These are phyloP conservation scores for Squalus acanthias DNA, from an alignment of 2,797 vertebrate genomes.

Conservation along the genomic window DNA sequence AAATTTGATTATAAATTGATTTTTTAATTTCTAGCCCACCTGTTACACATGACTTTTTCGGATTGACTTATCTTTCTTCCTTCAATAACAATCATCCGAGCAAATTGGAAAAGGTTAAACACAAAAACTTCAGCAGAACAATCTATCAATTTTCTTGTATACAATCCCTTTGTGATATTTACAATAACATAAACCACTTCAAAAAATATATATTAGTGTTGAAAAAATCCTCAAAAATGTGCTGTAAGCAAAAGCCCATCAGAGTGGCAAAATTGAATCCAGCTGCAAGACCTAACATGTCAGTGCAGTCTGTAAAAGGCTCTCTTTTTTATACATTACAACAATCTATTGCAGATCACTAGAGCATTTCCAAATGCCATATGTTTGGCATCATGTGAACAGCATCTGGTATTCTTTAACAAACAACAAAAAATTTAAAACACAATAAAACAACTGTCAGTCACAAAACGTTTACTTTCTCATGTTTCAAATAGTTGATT, in stretches of 20 bases:
- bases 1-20: background rate
- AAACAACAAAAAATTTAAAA: conserved; percentile 62
- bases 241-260: conserved; percentile 46
- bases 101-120: conserved; percentile 21
- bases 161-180: conserved; percentile 45
- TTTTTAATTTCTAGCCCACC: background rate
- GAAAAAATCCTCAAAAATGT: conserved; percentile 48
- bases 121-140: background rate
- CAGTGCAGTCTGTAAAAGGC: conserved; percentile 46
- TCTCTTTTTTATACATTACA: conserved; percentile 52
- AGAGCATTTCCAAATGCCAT: conserved; percentile 61
- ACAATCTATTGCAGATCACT: conserved; percentile 60
- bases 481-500: conserved; percentile 50
- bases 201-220: conserved; percentile 46
- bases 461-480: conserved; percentile 52
- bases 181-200: conserved; percentile 49
- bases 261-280: conserved; percentile 48
- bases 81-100: background rate
- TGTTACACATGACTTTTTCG: background rate
- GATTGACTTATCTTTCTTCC: background rate
- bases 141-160: conserved; percentile 39
- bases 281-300: conserved; percentile 48
- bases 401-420: conserved; percentile 61
- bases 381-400: conserved; percentile 60
- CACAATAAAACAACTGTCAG: conserved; percentile 61